Conservation (phyloP, 2,888 invertebrate genomes). For the Tetanocera ferruginea region DNA sequence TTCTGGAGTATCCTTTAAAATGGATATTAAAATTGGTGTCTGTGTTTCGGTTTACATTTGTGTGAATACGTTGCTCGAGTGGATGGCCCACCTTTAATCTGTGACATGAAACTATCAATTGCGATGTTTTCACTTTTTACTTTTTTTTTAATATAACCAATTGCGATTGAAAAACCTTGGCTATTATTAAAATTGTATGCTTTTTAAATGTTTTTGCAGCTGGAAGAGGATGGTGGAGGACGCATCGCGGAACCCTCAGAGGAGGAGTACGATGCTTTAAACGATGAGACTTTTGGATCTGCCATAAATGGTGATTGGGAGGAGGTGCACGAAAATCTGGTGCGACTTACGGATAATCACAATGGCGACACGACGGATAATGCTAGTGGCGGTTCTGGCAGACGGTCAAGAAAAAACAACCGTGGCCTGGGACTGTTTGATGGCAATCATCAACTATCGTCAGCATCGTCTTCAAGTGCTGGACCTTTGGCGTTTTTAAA, state of each 20-base stretch:
- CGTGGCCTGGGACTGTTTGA: constrained; percentile 39
- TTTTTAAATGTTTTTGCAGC: constrained; percentile 44
- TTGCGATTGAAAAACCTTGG: background rate
- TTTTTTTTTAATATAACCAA: background rate
- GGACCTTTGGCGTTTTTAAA: constrained; percentile 43
- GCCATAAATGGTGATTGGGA: constrained; percentile 83
- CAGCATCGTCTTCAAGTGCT: constrained; percentile 44
- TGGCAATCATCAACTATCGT: constrained; percentile 38
- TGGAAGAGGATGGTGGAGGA: constrained; percentile 65
- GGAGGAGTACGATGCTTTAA: constrained; percentile 91
- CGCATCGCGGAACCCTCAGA: constrained; percentile 79
- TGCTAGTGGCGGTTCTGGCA: constrained; percentile 39
- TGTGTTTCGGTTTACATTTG: background rate
- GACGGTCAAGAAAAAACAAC: constrained; percentile 22
- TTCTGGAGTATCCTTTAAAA: background rate
- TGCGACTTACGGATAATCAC: constrained; percentile 68
- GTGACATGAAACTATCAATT: background rate
- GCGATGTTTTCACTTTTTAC: constrained; percentile 19
- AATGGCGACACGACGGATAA: constrained; percentile 52
- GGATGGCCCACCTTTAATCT: background rate
- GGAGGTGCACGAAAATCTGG: constrained; percentile 79
- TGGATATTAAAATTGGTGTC: background rate
- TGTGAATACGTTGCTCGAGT: background rate
- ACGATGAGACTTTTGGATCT: constrained; percentile 92
- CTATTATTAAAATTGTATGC: background rate